Conservation (phyloP, 2,113 vertebrate genomes). For the Ceyx cyanopectus region DNA sequence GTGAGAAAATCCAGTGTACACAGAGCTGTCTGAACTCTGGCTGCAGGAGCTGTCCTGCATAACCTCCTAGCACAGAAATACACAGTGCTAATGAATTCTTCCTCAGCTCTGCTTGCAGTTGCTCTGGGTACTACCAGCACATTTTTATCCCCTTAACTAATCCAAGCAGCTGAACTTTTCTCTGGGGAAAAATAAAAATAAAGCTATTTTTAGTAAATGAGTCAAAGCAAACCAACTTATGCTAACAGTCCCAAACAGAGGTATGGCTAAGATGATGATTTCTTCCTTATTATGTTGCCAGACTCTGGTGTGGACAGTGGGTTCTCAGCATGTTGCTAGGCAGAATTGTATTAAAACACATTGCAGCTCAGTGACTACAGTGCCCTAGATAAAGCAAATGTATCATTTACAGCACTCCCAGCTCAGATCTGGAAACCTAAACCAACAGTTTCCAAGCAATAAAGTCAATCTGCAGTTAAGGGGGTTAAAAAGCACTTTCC, state of each 20-base stretch:
- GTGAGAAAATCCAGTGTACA: background rate
- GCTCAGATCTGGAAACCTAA: background rate
- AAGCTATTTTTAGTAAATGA: constrained; percentile 33
- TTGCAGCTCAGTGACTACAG: constrained; percentile 10
- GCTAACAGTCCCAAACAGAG: constrained; percentile 42
- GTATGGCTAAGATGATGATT: constrained; percentile 9
- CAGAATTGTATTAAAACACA: constrained; percentile 35
- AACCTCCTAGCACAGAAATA: background rate
- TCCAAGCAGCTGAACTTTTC: constrained; percentile 4
- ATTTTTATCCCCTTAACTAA: constrained; percentile 43
- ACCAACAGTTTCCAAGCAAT: background rate
- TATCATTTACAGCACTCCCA: background rate
- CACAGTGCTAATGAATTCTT: background rate
- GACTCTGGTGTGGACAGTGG: background rate
- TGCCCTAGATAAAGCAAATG: background rate
- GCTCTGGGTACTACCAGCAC: background rate
- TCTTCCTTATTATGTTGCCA: constrained; percentile 27
- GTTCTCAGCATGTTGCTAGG: constrained; percentile 49
- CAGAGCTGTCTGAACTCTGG: background rate
- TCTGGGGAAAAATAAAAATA: background rate
- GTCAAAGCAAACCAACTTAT: constrained; percentile 11
- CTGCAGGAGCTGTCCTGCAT: background rate
- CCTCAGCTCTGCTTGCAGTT: background rate
- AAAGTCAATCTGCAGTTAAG: background rate
- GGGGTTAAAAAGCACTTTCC: background rate